These are phyloP conservation scores for Bilobella aurantiaca DNA, from an alignment of 1,140 invertebrate species.

Conservation along the genomic window DNA sequence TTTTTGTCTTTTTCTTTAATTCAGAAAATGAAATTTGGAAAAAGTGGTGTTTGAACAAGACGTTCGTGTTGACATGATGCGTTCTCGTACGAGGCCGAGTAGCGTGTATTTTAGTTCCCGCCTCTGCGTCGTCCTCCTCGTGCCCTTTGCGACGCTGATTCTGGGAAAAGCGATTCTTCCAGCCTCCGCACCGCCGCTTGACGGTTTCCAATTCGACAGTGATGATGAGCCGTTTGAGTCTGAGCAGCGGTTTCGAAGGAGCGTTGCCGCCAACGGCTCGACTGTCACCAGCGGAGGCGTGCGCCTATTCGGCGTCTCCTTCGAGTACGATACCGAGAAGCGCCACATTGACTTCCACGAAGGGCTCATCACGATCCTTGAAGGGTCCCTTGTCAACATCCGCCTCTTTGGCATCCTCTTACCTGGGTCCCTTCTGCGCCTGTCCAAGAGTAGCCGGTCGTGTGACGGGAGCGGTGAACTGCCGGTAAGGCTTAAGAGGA, in stretches of 20 bases:
- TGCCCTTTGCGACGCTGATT: too few relatives aligned
- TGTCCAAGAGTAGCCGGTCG: neutral
- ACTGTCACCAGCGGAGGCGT: neutral
- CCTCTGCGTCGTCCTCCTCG: too few relatives aligned
- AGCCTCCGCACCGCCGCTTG: too few relatives aligned
- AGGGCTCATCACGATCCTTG: conserved; percentile 13
- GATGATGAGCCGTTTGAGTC: neutral
- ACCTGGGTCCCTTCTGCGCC: neutral
- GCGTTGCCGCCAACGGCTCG: neutral
- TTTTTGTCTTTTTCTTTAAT: too few relatives aligned
- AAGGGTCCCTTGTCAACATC: conserved; percentile 7
- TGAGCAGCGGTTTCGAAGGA: neutral
- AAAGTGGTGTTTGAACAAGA: too few relatives aligned
- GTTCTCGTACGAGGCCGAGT: too few relatives aligned
- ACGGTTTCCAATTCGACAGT: too few relatives aligned
- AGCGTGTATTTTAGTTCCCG: too few relatives aligned
- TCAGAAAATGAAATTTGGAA: too few relatives aligned
- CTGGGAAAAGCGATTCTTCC: too few relatives aligned
- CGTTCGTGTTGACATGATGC: too few relatives aligned
- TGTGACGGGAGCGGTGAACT: neutral
- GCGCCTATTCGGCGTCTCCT: conserved; percentile 37
- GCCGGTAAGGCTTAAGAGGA: neutral
- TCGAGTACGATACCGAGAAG: conserved; percentile 18
- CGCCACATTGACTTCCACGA: conserved; percentile 6
- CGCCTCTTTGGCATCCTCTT: conserved; percentile 19